phyloP scores from a whole-genome alignment of 2,113 vertebrate species.

The Loxodonta africana region DNA sequence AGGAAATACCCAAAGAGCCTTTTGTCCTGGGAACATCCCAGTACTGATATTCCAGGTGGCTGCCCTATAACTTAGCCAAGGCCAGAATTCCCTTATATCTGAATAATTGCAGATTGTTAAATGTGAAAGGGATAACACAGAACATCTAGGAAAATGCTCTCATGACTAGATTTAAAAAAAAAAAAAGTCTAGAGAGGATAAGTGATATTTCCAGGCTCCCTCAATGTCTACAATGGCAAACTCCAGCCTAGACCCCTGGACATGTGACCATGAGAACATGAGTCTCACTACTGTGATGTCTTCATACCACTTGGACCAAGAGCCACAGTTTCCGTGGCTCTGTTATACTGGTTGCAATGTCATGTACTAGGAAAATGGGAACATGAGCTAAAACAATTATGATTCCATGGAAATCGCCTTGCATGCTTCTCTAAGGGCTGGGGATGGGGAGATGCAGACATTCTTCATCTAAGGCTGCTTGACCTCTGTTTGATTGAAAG shows the following conservation, averaged over 20 bases:
- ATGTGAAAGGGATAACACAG: slow-evolving; percentile 27
- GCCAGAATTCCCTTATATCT: slow-evolving; percentile 40
- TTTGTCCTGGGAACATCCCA: slow-evolving; percentile 45
- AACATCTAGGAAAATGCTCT: slow-evolving; percentile 27
- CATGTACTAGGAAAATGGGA: background rate
- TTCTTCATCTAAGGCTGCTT: slow-evolving; percentile 83
- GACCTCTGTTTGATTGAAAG: slow-evolving; percentile 89
- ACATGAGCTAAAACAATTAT: slow-evolving; percentile 84
- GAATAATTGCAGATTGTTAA: slow-evolving; percentile 57
- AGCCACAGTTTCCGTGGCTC: background rate
- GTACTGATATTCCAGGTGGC: slow-evolving; percentile 77
- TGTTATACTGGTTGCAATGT: background rate
- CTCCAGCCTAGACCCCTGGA: background rate
- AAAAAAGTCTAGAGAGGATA: slow-evolving; percentile 24
- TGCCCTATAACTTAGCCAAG: slow-evolving; percentile 53
- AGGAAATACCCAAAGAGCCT: slow-evolving; percentile 76
- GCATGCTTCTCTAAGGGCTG: slow-evolving; percentile 61
- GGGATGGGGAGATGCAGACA: slow-evolving; percentile 79
- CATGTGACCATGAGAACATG: background rate
- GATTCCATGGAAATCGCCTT: slow-evolving; percentile 72
- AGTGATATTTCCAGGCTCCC: background rate
- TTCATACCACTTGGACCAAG: background rate
- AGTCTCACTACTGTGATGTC: background rate
- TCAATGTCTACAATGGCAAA: background rate
- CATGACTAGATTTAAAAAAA: background rate